Evolutionary conservation across 1,140 invertebrate species (phyloP).

Genomic region (Polypedilum vanderplanki): DNA sequence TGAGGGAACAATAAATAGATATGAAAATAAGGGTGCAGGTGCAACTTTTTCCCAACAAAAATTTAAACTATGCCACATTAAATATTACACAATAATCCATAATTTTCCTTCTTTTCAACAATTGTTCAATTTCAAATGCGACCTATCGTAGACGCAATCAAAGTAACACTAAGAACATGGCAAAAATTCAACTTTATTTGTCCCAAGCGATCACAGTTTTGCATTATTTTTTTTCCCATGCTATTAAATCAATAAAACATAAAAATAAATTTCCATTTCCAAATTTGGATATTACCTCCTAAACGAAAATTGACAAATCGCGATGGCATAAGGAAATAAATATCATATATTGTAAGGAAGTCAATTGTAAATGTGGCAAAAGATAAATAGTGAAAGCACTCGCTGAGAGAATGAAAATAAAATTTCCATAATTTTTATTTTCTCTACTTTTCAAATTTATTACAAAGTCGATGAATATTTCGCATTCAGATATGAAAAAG

Average conservation of each 20-base stretch:
- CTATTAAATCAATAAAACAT: constrained; percentile 8
- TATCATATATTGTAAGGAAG: too few relatives aligned
- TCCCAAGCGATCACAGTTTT: background rate
- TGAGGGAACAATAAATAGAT: background rate
- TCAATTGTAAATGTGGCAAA: background rate
- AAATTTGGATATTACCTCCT: background rate
- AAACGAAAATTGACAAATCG: too few relatives aligned
- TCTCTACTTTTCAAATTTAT: too few relatives aligned
- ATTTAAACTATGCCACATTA: background rate
- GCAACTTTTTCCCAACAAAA: background rate
- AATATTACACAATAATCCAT: constrained; percentile 19
- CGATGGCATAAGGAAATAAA: too few relatives aligned
- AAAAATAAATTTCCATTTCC: background rate
- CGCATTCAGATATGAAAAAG: background rate
- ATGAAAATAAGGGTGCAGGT: background rate
- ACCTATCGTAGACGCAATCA: constrained; percentile 4
- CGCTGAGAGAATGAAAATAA: background rate
- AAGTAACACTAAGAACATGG: constrained; percentile 2
- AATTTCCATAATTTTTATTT: background rate
- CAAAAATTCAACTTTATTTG: background rate
- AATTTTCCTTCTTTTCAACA: background rate
- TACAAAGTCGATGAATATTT: background rate
- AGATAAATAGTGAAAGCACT: background rate
- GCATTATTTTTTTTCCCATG: background rate
- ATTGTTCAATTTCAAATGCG: background rate